Percentiles rank a stretch among this genome's conserved stretches.
Conservation (phyloP, 2,797 vertebrate species). For the Cheirogaleus major region DNA sequence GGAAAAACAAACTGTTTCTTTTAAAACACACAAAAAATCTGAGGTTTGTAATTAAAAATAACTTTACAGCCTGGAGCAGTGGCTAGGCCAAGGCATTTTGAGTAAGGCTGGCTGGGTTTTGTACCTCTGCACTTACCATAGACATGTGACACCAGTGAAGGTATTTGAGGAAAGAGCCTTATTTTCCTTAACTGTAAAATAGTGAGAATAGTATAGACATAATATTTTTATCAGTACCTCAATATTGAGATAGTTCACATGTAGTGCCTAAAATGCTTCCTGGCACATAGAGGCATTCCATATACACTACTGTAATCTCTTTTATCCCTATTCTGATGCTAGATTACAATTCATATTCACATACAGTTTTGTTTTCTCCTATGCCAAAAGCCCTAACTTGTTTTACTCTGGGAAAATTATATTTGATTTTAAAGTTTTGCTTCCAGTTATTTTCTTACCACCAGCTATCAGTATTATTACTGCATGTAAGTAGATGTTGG, state of each 20-base stretch:
- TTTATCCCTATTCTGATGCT: background rate
- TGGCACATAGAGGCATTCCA: background rate
- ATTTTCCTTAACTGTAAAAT: background rate
- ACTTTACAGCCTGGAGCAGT: background rate
- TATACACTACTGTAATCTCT: background rate
- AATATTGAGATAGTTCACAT: background rate
- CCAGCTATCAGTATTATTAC: background rate
- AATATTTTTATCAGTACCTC: background rate
- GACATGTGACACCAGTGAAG: background rate
- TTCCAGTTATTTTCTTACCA: background rate
- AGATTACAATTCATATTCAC: background rate
- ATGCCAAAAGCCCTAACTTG: background rate
- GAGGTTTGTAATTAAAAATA: background rate
- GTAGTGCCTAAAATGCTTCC: background rate
- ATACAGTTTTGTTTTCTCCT: background rate
- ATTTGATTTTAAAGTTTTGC: background rate
- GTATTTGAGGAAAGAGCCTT: background rate
- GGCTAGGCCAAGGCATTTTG: background rate
- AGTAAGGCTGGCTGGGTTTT: background rate
- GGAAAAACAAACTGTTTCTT: background rate
- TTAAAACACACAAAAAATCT: background rate
- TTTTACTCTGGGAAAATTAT: background rate
- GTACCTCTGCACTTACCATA: background rate
- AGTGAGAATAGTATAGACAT: fast-evolving
- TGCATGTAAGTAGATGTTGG: background rate